A percentile compares a stretch with the other conserved stretches of the same genome.
These are phyloP conservation scores for Macquaria australasica DNA, from an alignment of 2,113 vertebrate species.

Conservation along the genomic window DNA sequence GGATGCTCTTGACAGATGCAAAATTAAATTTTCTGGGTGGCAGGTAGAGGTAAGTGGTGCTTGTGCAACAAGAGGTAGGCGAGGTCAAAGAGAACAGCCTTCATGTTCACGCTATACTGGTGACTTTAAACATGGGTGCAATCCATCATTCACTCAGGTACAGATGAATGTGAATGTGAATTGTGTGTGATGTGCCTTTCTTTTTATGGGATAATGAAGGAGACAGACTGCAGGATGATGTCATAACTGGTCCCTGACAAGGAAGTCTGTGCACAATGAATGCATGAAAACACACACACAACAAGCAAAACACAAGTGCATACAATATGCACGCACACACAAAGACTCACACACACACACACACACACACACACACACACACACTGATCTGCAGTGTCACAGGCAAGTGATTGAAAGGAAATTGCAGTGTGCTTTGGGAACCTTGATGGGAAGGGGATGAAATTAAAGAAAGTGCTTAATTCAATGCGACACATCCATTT, in stretches of 20 bases:
- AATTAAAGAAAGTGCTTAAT: conserved; percentile 74
- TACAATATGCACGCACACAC: not conserved
- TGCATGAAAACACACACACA: not conserved
- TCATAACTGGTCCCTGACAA: conserved; percentile 38
- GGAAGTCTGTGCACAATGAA: conserved; percentile 11
- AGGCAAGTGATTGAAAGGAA: conserved; percentile 66
- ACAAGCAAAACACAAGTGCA: conserved; percentile 2
- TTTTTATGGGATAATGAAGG: conserved; percentile 51
- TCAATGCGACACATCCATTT: conserved; percentile 72
- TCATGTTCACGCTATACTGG: conserved; percentile 27
- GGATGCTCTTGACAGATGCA: conserved; percentile 41
- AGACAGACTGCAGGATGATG: conserved; percentile 28
- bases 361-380: not conserved
- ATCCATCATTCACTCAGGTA: conserved; percentile 55
- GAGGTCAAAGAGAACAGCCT: conserved; percentile 48
- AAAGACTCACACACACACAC: not conserved
- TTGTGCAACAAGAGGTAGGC: conserved; percentile 38
- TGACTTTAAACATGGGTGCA: conserved; percentile 43
- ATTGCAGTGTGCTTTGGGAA: conserved; percentile 58
- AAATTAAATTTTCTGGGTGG: conserved; percentile 62
- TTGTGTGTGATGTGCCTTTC: conserved; percentile 31
- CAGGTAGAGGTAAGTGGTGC: conserved; percentile 48
- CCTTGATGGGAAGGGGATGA: conserved; percentile 59
- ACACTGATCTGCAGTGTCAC: conserved; percentile 49
- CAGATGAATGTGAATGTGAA: conserved; percentile 35